Evolutionary conservation across 2,797 vertebrate species (phyloP), one percentile per base, ranked within the genome.

Genomic region (Molossus molossus): DNA sequence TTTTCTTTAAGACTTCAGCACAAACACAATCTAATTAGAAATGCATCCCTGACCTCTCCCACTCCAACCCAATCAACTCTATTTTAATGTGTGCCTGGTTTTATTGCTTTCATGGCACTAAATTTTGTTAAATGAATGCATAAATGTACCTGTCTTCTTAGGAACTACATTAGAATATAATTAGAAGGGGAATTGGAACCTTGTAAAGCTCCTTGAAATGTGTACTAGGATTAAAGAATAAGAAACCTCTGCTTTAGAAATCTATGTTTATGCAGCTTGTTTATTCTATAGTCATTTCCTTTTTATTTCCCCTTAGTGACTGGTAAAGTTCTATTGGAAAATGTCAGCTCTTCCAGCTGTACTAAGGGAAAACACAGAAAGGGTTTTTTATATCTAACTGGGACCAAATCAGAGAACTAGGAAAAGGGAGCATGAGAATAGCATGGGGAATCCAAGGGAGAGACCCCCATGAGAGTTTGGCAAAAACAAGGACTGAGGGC

Each of bases 241-340:
- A 94, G 70, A 89, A 96, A 57, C 21, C 10, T 86, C 48, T 87
- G 64, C 69, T 92, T 95, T 79, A 48, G 77, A 90, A 82, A 88
- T 89, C 87, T 93, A 86, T 90, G 87, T 96, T 97, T 93, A 84
- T 80, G 48, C 53, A 57, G 48, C 48, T 95, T 60, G 18, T 91
- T 95, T 83, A 69, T 62, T 94, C 64, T 73, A 27, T 83, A 83
- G 86, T 90, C 83, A 27, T 82, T 92, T 76, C 48, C 58, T 75
- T 92, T 88, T 90, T 72, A 88, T 80, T 94, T 84, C 25, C 67
- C 55, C 55, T 80, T 57, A 70, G 87, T 94, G 53, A 94, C 87
- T 84, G 73, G 23, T 75, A 81, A 94, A 75, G 27, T 82, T 90
- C 33, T 90, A 65, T 87, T 77, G 27, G 76, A 89, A 93, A 96